These are phyloP conservation scores for Phaethornis superciliosus DNA, from an alignment of 2,113 vertebrate species.

Conservation along the genomic window DNA sequence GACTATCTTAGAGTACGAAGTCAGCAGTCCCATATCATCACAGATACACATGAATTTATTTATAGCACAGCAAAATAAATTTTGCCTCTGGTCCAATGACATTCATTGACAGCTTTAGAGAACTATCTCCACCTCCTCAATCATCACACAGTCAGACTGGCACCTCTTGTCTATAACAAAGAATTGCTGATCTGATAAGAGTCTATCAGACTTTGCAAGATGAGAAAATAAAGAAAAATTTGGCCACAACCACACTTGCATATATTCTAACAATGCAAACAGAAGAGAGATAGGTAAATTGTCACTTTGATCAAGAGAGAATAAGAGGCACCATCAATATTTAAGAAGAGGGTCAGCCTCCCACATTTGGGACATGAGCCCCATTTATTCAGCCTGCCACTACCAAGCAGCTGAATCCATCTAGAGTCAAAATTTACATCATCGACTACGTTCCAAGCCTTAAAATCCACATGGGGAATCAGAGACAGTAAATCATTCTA, in stretches of 20 bases:
- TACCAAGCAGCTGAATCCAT: conserved; percentile 11
- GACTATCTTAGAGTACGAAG: conserved; percentile 79
- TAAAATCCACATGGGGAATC: conserved; percentile 45
- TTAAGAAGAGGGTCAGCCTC: not conserved
- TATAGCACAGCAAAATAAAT: conserved; percentile 34
- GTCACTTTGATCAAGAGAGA: not conserved
- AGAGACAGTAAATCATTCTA: conserved; percentile 63
- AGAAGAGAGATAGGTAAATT: not conserved
- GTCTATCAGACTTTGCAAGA: not conserved
- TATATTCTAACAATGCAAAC: not conserved
- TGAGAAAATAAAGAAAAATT: not conserved
- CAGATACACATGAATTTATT: conserved; percentile 25
- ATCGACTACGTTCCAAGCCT: not conserved
- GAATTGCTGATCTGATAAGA: not conserved
- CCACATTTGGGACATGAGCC: not conserved
- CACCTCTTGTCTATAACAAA: not conserved
- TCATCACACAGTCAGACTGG: not conserved
- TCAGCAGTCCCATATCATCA: conserved; percentile 50
- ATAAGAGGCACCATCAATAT: conserved; percentile 6
- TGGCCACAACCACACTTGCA: not conserved
- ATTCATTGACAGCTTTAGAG: not conserved
- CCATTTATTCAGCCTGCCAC: not conserved
- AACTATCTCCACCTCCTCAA: not conserved
- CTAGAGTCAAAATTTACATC: conserved; percentile 33
- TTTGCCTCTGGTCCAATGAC: not conserved